phyloP scores from a whole-genome alignment of 1,140 invertebrate species.

The Leptestheria dahalacensis region DNA sequence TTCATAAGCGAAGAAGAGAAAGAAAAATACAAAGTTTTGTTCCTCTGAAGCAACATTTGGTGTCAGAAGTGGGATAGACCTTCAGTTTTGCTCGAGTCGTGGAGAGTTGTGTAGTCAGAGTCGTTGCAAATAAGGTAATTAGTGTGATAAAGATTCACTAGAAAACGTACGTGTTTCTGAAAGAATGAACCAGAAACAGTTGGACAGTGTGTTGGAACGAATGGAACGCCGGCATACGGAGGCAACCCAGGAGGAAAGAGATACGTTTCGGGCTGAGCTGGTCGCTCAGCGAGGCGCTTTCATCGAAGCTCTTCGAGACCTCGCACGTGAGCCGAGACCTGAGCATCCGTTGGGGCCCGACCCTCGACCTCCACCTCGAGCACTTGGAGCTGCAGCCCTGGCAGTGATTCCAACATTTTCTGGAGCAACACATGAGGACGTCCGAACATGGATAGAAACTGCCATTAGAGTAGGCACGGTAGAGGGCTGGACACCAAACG shows the following conservation, averaged over 20 bases:
- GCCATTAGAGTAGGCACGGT: not conserved
- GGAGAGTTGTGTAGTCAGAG: too few species aligned
- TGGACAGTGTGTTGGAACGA: not conserved
- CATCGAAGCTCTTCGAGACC: not conserved
- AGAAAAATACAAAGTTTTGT: too few species aligned
- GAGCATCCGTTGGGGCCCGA: not conserved
- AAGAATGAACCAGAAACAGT: not conserved
- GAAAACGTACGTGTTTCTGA: too few species aligned
- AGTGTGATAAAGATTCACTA: too few species aligned
- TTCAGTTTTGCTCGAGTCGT: too few species aligned
- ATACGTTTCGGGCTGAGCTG: not conserved
- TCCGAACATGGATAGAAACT: not conserved
- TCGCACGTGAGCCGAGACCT: not conserved
- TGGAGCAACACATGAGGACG: not conserved
- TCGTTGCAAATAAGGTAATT: too few species aligned
- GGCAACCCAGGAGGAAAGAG: not conserved
- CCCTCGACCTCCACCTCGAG: not conserved
- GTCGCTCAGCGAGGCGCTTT: not conserved
- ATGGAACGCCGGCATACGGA: not conserved
- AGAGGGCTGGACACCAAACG: not conserved
- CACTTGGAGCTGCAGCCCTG: not conserved
- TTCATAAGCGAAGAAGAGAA: too few species aligned
- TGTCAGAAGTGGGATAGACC: too few species aligned
- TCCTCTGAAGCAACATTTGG: too few species aligned
- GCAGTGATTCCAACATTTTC: slow-evolving; percentile 6